Evolutionary conservation across 92 coral and sea anemone species (phyloP).

Genomic region (Umimayanthus chanpuru): DNA sequence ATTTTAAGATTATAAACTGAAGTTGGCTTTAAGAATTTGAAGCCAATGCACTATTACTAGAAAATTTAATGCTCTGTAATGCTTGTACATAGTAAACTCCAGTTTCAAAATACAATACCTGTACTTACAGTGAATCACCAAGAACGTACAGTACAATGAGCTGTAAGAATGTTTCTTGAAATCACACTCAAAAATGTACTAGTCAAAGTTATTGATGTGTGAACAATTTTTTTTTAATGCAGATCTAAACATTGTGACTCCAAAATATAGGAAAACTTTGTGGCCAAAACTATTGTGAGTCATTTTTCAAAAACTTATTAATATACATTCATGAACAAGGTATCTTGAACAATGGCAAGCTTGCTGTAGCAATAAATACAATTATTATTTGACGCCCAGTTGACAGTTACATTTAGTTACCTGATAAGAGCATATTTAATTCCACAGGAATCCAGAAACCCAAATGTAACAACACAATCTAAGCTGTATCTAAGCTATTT

Average conservation of each 20-base stretch:
- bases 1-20: neutral
- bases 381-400: neutral
- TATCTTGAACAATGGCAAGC: neutral
- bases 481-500: slow-evolving; percentile 38
- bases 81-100: neutral
- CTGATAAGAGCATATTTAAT: neutral
- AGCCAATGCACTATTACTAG: neutral
- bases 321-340: neutral
- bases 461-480: neutral
- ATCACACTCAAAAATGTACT: neutral
- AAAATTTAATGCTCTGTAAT: neutral
- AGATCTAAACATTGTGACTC: too few species aligned
- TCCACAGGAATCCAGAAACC: neutral
- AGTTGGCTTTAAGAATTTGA: neutral
- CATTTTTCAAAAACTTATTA: neutral
- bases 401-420: neutral
- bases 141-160: neutral
- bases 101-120: neutral
- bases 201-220: neutral
- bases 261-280: too few species aligned
- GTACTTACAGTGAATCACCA: neutral
- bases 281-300: neutral
- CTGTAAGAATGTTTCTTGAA: neutral
- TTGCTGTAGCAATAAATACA: neutral
- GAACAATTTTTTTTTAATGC: neutral